phyloP scores from a whole-genome alignment of 2,797 vertebrate genomes.

The Gadopsis marmoratus region DNA sequence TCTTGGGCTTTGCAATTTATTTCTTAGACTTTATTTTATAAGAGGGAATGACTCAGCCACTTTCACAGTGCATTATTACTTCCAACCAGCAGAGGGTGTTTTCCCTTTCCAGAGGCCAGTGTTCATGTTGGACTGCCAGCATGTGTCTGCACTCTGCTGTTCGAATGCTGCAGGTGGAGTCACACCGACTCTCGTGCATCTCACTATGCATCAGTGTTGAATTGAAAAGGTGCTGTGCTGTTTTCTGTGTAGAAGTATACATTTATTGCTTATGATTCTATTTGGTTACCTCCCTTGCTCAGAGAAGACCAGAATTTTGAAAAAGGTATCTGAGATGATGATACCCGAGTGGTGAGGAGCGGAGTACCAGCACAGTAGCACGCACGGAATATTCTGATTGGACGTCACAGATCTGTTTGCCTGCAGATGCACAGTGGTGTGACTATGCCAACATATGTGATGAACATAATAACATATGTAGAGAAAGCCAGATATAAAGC shows the following conservation, averaged over 20 bases:
- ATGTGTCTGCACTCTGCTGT: constrained; percentile 63
- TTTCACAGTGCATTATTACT: constrained; percentile 52
- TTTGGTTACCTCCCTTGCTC: background rate
- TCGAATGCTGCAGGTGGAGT: constrained; percentile 55
- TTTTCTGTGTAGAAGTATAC: constrained; percentile 9
- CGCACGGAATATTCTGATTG: constrained; percentile 20
- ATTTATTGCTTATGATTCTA: background rate
- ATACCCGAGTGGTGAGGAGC: constrained; percentile 7
- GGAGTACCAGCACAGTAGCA: background rate
- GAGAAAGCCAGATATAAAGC: background rate
- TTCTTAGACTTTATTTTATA: constrained; percentile 18
- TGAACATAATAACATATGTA: background rate
- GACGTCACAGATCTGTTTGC: background rate
- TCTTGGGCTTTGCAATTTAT: constrained; percentile 24
- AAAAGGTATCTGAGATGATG: background rate
- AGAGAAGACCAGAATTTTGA: constrained; percentile 25
- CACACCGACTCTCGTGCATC: background rate
- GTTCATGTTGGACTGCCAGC: constrained; percentile 15
- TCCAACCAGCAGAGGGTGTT: constrained; percentile 71
- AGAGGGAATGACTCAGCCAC: constrained; percentile 81
- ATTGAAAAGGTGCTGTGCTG: background rate
- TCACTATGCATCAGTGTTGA: background rate
- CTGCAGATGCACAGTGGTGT: background rate
- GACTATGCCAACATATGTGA: background rate
- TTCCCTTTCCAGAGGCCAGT: constrained; percentile 20